Base-by-base conservation (phyloP, 2,797 vertebrate genomes). In the Staurois parvus region DNA sequence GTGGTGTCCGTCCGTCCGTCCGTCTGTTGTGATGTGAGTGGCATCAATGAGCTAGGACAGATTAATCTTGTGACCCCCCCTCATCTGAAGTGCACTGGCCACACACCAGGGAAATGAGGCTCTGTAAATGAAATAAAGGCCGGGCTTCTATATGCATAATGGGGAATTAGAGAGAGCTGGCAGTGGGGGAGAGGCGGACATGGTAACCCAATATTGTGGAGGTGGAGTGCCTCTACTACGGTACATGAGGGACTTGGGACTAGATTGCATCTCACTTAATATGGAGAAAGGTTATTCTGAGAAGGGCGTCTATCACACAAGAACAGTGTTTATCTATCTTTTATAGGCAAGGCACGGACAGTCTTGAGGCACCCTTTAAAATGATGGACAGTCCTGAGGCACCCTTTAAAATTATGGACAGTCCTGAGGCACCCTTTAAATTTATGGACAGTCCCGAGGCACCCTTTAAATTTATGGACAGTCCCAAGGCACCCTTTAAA, bases 91-190 rank as follows among this genome's bases (percentile, higher is more conserved):
- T 59, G 10, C 45, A 45, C n/a, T 5, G 26, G 52, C n/a, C 24
- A n/a, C 19, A n/a, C 83, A 78, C 45, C 34, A 19, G 83, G 83
- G 83, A 79, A 79, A 84, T 78, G 48, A 30, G 37, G 32, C 15
- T 69, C 64, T 78, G 37, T 26, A 84, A 78, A 76, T 70, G n/a
- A 62, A 66, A 84, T 76, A 76, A 84, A 84, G 82, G 17, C 30
- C 37, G 11, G 48, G 4, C 24, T 66, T n/a, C 52, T 28, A 70
- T 80, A 70, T 80, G 30, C 48, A 76, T 76, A 68, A 76, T 76
- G 32, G 32, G 32, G 42, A 56, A 76, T 83, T 66, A 69, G 42
- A 40, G 13, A 29, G 2, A 0, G 11, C 28, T 17, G 28, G n/a
- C 12, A 72, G 32, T 40, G 69, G 69, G 68, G 32, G 28, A 66